Conservation (phyloP, 2,888 invertebrate genomes). For the Quadroppia sp. region DNA sequence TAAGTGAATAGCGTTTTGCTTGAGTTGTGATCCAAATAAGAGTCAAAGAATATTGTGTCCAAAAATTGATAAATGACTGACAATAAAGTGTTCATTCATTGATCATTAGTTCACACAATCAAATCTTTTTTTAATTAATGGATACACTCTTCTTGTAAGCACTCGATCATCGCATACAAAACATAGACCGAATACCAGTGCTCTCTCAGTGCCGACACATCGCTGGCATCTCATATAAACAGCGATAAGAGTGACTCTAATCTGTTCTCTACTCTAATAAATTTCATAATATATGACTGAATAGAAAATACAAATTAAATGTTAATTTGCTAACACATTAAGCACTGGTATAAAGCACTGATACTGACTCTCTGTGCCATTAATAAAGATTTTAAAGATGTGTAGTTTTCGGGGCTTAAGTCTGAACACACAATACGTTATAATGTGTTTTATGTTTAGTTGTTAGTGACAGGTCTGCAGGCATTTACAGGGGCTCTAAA, state of each 20-base stretch:
- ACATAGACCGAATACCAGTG: not conserved
- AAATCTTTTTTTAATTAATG: slow-evolving; percentile 33
- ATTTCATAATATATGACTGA: slow-evolving; percentile 19
- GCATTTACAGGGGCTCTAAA: slow-evolving; percentile 1
- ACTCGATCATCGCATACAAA: not conserved
- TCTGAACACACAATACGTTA: not conserved
- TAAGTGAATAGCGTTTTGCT: not conserved
- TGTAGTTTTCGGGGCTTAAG: not conserved
- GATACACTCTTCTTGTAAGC: slow-evolving; percentile 7
- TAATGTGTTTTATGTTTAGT: not conserved
- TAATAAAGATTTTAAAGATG: slow-evolving; percentile 23
- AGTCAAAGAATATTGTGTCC: not conserved
- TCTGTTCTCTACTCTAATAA: slow-evolving; percentile 10
- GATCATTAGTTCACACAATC: not conserved
- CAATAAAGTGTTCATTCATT: slow-evolving; percentile 20
- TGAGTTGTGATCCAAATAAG: not conserved
- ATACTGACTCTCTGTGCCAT: not conserved
- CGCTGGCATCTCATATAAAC: not conserved
- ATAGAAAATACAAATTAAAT: slow-evolving; percentile 28
- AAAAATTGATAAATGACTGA: slow-evolving; percentile 15
- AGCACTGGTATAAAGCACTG: not conserved
- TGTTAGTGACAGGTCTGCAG: not conserved
- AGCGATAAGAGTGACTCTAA: slow-evolving; percentile 3
- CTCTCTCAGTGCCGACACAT: not conserved
- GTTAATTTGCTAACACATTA: slow-evolving; percentile 27